A percentile compares a stretch with the other conserved stretches of the same genome.
Evolutionary conservation across 2,113 vertebrate genomes (phyloP).

Genomic region (Galemys pyrenaicus): DNA sequence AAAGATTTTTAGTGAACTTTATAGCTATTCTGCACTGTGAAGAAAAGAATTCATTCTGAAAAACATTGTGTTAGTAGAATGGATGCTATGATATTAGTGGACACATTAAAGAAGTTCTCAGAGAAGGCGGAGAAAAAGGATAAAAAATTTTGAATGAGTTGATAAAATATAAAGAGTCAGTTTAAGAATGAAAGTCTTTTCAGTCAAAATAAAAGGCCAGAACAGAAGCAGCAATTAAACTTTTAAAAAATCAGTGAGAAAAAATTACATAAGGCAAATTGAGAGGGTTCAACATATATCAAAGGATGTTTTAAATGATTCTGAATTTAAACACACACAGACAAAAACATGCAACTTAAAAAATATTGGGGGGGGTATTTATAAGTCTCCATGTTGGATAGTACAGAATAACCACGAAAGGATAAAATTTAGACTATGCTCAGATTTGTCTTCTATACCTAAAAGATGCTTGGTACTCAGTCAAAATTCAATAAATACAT

Average conservation of each 20-base stretch:
- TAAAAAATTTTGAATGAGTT: conserved; percentile 7
- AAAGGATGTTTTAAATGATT: not conserved
- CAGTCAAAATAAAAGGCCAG: not conserved
- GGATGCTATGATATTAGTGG: not conserved
- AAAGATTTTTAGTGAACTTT: conserved; percentile 6
- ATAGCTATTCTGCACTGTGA: conserved; percentile 9
- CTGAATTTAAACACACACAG: not conserved
- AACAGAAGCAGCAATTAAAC: conserved; percentile 33
- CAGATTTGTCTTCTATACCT: not conserved
- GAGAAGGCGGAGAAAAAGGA: not conserved
- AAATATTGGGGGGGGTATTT: not conserved
- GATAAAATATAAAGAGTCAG: not conserved
- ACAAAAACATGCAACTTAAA: not conserved
- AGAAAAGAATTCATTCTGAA: not conserved
- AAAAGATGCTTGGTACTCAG: not conserved
- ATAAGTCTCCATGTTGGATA: not conserved
- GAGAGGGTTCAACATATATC: not conserved
- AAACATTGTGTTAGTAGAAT: not conserved
- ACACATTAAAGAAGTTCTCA: not conserved
- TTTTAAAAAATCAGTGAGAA: not conserved
- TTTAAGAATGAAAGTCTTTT: conserved; percentile 14
- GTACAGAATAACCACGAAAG: not conserved
- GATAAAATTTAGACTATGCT: not conserved
- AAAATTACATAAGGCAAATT: not conserved
- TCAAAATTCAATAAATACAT: not conserved